These are phyloP conservation scores for Pluvianellus socialis DNA, from an alignment of 2,113 vertebrate genomes.

Conservation along the genomic window DNA sequence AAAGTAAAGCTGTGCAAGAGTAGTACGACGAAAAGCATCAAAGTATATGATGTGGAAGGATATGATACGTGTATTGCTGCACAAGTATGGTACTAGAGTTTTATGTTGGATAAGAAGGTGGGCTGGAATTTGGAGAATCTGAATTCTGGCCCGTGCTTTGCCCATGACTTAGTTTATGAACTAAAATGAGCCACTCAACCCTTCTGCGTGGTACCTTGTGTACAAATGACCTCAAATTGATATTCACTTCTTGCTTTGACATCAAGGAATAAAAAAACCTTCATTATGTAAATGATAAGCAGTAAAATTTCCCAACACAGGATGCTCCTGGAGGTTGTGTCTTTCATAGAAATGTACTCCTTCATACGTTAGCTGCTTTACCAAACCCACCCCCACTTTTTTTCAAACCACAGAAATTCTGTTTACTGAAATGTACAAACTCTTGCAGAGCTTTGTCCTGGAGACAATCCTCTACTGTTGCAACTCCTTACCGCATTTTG, in stretches of 20 bases:
- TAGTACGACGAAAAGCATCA: background rate
- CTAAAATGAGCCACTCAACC: background rate
- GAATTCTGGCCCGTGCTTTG: background rate
- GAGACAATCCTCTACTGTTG: background rate
- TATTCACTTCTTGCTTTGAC: background rate
- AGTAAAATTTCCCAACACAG: background rate
- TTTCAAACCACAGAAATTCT: background rate
- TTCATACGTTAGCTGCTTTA: background rate
- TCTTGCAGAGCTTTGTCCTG: background rate
- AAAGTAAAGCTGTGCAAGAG: background rate
- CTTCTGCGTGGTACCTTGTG: background rate
- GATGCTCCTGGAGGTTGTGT: background rate
- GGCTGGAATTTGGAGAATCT: background rate
- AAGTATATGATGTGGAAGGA: background rate
- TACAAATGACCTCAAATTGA: background rate
- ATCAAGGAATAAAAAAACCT: background rate
- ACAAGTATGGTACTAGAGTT: accelerated
- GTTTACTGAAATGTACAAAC: background rate
- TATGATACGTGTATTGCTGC: background rate
- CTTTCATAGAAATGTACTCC: background rate
- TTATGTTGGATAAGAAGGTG: too few relatives aligned
- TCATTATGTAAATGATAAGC: background rate
- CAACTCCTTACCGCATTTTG: background rate
- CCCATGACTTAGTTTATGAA: background rate
- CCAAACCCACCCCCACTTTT: background rate